Evolutionary conservation across 2,113 vertebrate species (phyloP), one percentile per base, ranked within the genome.

Genomic region (Protobothrops mucrosquamatus): DNA sequence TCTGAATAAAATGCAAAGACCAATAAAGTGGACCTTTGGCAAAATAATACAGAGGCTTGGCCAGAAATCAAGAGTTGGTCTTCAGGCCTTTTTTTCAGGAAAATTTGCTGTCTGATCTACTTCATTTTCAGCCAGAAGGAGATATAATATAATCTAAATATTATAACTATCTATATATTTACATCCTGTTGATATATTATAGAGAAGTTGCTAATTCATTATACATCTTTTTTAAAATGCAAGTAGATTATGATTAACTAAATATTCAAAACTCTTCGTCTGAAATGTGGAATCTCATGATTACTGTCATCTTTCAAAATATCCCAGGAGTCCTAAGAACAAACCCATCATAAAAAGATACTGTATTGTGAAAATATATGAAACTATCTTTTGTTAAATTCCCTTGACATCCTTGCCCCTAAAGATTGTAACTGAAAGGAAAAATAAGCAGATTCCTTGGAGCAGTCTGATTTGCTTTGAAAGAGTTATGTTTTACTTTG

Each of bases 1-100:
- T 43, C 64, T 93, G 54, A 95, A 94, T 64, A 64, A 64, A 43
- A 85, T 48, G 90, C 52, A 87, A 85, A 55, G 55, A 12, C 18
- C n/a, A 55, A 1, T 61, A 90, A 92, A 43, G 64, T 88, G 39
- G 0, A 52, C 46, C 57, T 1, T 43, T 55, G 29, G n/a, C 29
- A 64, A 59, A 43, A 56, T 46, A 48, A 48, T 46, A 46, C 2
- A 23, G 26, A 12, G 3, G 9, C 11, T 64, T 64, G 61, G 26
- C 9, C 26, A 64, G 61, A 64, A 64, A 29, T 64, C 26, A 64
- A 64, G 26, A 64, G 10, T 29, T 64, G 26, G 10, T 29, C 61
- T 64, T 64, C 26, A 64, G 26, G 26, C 10, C 26, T 9, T 64
- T 64, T 64, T 64, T 29, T 12, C 61, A 29, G 10, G 26, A 64